Percentiles rank a stretch among this genome's conserved stretches.
phyloP scores from a whole-genome alignment of 2,797 vertebrate species.

The Pogoniulus pusillus region DNA sequence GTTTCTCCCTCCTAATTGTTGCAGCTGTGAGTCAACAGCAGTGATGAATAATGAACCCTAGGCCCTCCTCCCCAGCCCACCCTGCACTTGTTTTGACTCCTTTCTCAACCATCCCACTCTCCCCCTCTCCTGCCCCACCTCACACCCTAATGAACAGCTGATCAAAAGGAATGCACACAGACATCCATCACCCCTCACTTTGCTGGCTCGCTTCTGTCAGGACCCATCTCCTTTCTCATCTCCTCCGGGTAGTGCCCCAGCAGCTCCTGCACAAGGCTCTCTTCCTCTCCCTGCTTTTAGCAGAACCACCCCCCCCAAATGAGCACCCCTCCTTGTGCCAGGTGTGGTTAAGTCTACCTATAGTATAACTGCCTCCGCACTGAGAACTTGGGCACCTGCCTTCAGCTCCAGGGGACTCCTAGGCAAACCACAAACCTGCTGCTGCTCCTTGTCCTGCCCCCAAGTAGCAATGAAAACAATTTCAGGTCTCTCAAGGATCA shows the following conservation, averaged over 20 bases:
- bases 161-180: neutral
- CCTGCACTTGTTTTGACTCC: neutral
- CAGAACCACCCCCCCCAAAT: fast-evolving
- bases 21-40: neutral
- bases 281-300: neutral
- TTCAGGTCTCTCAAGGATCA: neutral
- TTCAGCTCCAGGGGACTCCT: neutral
- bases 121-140: neutral
- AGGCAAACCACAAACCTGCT: neutral
- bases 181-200: fast-evolving
- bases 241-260: neutral
- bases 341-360: neutral
- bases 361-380: fast-evolving
- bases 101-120: neutral
- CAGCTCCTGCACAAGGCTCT: neutral
- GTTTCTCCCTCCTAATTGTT: neutral
- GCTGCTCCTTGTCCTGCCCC: neutral
- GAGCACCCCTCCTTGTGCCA: fast-evolving
- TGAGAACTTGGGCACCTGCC: neutral
- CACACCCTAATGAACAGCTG: neutral
- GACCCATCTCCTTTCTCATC: neutral
- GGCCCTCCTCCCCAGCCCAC: neutral
- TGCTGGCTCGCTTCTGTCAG: neutral
- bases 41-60: neutral
- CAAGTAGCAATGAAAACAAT: fast-evolving